These are phyloP conservation scores for Elephantulus edwardii DNA, from an alignment of 2,113 vertebrate genomes.

Conservation along the genomic window DNA sequence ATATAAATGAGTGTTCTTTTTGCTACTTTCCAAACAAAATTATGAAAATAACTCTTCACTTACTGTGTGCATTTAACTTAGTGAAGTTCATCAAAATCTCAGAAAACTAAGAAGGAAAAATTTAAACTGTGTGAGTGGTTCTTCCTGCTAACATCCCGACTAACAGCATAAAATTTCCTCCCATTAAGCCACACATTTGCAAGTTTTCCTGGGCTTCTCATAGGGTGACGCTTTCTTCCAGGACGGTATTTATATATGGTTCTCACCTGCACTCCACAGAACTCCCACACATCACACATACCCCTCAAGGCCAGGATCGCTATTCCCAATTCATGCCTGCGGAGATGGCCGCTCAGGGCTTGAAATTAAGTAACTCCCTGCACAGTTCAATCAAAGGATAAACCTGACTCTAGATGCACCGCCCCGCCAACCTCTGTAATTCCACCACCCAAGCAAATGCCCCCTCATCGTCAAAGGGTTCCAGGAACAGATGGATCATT, in stretches of 20 bases:
- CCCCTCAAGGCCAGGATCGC: background rate
- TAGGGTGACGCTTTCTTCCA: background rate
- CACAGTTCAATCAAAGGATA: background rate
- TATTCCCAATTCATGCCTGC: background rate
- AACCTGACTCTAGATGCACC: background rate
- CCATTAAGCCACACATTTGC: too few species aligned
- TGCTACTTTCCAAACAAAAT: constrained; percentile 36
- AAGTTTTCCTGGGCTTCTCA: background rate
- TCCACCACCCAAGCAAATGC: background rate
- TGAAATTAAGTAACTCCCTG: background rate
- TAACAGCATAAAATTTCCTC: background rate
- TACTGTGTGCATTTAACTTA: background rate
- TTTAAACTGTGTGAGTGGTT: background rate
- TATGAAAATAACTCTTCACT: constrained; percentile 39
- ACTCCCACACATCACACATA: background rate
- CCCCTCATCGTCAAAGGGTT: background rate
- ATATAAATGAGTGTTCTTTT: background rate
- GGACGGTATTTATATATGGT: background rate
- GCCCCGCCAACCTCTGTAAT: background rate
- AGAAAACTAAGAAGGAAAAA: background rate
- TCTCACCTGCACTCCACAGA: background rate
- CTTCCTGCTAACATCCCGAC: background rate
- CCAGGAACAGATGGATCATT: background rate
- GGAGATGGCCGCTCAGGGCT: background rate
- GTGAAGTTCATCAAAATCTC: constrained; percentile 52